Base-by-base conservation (phyloP, 2,113 vertebrate species). In the Gasterosteus nipponicus region DNA sequence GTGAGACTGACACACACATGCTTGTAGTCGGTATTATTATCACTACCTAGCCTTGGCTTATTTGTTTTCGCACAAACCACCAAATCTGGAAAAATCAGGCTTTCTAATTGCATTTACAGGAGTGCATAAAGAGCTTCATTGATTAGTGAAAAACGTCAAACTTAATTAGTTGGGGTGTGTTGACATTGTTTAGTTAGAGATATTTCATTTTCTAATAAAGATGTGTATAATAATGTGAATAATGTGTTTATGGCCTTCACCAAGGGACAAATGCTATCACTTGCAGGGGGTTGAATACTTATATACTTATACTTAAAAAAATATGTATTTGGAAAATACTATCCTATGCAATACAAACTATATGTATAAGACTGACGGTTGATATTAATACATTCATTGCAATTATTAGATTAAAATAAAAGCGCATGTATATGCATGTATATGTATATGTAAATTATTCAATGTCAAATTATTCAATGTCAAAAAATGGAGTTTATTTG, bases 21-120 rank as follows among this genome's bases (percentile, higher is more conserved):
- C 74, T 41, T 73, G 35, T 67, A 9, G 49, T 79, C 57, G 51
- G 64, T 26, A 26, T 26, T 26, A 26, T 26, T 26, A 26, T 26
- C 22, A 26, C 22, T 26, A 26, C 22, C 22, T 26, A 29, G 35
- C 58, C 38, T 42, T 63, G 4, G 51, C 78, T 78, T 81, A 71
- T 22, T 69, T 77, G 41, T 47, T 42, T 70, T 73, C 15, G 39
- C 47, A 47, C 7, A 74, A 65, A 76, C 42, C 31, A 51, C 47
- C n/a, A 67, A 19, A 65, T 29, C 11, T 47, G 35, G 47, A 74
- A 59, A 39, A 66, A 84, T 68, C 39, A 35, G 19, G 53, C 2
- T 53, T 54, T 53, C 19, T 42, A 5, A 22, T 47, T 26, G 15
- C 7, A 35, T 42, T 18, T 8, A 61, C 57, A 62, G 12, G 10